These are phyloP conservation scores for Amitus sp. DNA, from an alignment of 2,888 invertebrate species.

Conservation along the genomic window DNA sequence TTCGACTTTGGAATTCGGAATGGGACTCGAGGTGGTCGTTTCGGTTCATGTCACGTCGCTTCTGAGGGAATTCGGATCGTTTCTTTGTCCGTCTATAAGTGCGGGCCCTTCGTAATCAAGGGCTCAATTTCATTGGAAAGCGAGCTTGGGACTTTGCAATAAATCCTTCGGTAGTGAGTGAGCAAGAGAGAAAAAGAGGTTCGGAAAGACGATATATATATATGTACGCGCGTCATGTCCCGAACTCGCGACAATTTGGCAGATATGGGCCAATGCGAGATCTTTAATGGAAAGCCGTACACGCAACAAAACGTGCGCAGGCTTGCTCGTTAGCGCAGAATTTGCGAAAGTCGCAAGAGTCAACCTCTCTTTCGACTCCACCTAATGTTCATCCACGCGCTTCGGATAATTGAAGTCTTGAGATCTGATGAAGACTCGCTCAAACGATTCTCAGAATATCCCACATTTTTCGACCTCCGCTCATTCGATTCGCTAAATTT, in stretches of 20 bases:
- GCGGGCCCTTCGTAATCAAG: neutral
- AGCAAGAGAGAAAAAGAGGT: no score
- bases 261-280: constrained; percentile 42
- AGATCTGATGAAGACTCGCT: neutral
- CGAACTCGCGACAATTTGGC: constrained; percentile 38
- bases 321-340: constrained; percentile 47
- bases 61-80: neutral
- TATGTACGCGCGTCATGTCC: constrained; percentile 25
- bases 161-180: constrained; percentile 33
- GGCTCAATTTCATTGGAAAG: constrained; percentile 7
- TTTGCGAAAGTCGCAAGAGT: constrained; percentile 51
- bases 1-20: no score
- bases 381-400: constrained; percentile 43
- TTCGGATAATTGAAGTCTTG: constrained; percentile 23
- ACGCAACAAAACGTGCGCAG: constrained; percentile 24
- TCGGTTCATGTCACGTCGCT: neutral
- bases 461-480: neutral
- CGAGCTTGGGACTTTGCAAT: constrained; percentile 8
- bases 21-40: no score
- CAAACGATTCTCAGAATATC: neutral
- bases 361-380: constrained; percentile 38
- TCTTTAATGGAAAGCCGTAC: constrained; percentile 41
- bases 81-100: neutral
- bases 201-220: constrained; percentile 25
- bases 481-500: no score